Percentiles rank a stretch among this genome's conserved stretches.
Conservation (phyloP, 2,888 invertebrate species). For the Acleris emargana region DNA sequence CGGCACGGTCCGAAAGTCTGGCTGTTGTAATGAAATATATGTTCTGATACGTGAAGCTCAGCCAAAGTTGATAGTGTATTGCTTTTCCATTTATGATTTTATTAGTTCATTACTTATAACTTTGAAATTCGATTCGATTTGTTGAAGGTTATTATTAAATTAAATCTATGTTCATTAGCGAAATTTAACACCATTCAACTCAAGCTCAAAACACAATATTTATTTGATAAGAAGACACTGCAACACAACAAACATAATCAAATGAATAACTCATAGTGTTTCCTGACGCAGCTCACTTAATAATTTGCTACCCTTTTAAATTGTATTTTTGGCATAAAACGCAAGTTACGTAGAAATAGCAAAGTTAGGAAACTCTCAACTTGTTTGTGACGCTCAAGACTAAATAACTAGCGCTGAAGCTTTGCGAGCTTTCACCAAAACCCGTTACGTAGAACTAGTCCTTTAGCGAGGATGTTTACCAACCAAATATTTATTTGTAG, state of each 20-base stretch:
- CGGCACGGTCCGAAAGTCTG: background rate
- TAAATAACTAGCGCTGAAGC: constrained; percentile 15
- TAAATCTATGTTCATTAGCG: too few species aligned
- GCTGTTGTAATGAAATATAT: constrained; percentile 12
- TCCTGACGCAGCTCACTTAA: too few species aligned
- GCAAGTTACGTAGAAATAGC: constrained; percentile 44
- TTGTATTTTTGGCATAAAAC: constrained; percentile 43
- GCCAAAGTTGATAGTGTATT: background rate
- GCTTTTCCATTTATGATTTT: background rate
- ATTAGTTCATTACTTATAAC: too few species aligned
- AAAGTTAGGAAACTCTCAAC: constrained; percentile 39
- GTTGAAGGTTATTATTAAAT: too few species aligned
- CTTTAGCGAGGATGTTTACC: background rate
- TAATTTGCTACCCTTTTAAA: background rate
- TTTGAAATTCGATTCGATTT: background rate
- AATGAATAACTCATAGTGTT: too few species aligned
- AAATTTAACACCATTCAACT: too few species aligned
- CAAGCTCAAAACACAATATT: too few species aligned
- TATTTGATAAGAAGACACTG: too few species aligned
- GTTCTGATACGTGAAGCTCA: background rate
- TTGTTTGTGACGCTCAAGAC: constrained; percentile 28
- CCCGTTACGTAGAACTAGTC: background rate
- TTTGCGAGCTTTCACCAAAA: constrained; percentile 5
- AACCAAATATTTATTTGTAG: too few species aligned
- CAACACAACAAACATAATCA: too few species aligned